Base-by-base conservation (phyloP, 2,888 invertebrate genomes). In the Tetropium fuscum region DNA sequence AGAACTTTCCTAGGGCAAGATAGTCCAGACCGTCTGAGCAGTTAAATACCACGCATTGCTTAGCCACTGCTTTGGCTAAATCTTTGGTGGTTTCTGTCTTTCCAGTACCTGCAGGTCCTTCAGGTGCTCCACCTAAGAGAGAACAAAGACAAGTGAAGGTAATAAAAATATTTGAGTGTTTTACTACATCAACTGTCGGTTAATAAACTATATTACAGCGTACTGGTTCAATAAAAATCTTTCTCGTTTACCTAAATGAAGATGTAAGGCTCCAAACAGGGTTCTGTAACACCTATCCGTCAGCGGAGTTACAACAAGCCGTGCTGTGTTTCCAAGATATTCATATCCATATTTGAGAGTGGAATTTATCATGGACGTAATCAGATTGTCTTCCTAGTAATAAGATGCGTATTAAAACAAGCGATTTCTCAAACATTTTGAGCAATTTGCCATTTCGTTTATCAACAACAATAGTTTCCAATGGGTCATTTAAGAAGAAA, bases 11-110 rank as follows among this genome's bases (percentile, higher is more conserved):
- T 74, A 97, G 86, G 2, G 96, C 96, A 63, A 96, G 86, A 74
- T 97, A 97, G 79, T 97, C 97, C 60, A 97, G 82, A 8, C 96
- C 96, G 80, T 97, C 96, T 0, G 97, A 97, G 76, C 97, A 97
- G 83, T 97, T 97, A 80, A 97, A 97, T 0, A 97, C 96, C 1
- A 97, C 94, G 81, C 97, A 97, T 80, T 97, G 97, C 70, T 97
- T 97, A 0, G 97, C 97, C 1, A 97, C 90, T 0, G 97, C 96
- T 80, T 97, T 97, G 0, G 97, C 97, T 73, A 97, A 85, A 84
- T 97, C 97, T 83, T 97, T 97, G 0, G 94, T 95, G 0, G 95
- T 95, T 81, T 96, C 95, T 0, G 95, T 95, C 80, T 96, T 96
- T 2, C 95, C 95, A 1, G 88, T 85, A 11, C 85, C 85, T 0